Percentiles rank a stretch among this genome's conserved stretches.
Conservation (phyloP, 2,113 vertebrate genomes). For the Burhinus oedicnemus region DNA sequence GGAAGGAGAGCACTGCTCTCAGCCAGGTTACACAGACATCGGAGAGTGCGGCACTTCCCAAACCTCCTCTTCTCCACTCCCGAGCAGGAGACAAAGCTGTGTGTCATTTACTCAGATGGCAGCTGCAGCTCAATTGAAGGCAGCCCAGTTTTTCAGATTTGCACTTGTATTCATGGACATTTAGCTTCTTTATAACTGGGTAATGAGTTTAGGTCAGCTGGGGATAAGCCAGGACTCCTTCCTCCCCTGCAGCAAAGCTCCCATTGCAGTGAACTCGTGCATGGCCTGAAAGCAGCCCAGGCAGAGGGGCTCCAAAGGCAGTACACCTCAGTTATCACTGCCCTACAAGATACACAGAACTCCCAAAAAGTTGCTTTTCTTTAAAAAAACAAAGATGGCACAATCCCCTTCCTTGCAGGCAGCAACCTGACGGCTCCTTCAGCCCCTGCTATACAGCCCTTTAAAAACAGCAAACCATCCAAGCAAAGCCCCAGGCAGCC, state of each 20-base stretch:
- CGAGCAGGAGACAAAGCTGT: background rate
- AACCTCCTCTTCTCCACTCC: background rate
- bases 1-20: accelerated
- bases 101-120: background rate
- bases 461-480: background rate
- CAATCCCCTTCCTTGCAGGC: background rate
- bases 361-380: background rate
- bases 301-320: background rate
- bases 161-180: background rate
- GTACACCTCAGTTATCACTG: background rate
- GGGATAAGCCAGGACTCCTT: background rate
- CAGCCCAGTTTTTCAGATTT: background rate
- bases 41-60: background rate
- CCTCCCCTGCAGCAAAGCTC: background rate
- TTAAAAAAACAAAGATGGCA: background rate
- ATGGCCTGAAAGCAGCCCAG: background rate
- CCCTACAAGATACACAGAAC: background rate
- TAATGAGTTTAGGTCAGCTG: background rate
- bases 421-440: background rate
- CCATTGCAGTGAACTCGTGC: accelerated
- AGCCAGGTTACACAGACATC: accelerated
- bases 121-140: background rate
- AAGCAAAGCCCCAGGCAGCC: background rate
- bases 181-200: background rate
- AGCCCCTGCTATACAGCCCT: background rate